Base-by-base conservation (phyloP, 2,113 vertebrate genomes). In the Glaucomys volans region DNA sequence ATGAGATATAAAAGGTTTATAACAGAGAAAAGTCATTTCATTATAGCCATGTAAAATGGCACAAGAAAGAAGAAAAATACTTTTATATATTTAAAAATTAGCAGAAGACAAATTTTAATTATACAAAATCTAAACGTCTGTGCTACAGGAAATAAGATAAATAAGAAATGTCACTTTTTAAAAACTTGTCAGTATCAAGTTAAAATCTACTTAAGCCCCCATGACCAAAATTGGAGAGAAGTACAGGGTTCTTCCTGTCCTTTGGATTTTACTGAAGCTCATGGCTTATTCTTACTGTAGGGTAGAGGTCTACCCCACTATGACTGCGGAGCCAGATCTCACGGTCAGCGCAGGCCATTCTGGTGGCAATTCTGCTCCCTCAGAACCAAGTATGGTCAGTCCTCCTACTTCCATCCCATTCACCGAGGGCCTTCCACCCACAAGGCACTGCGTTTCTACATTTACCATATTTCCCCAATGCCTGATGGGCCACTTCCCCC, bases 71-170 rank as follows among this genome's bases (percentile, higher is more conserved):
- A 82, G 64, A 96, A 89, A 95, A 85, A 88, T 86, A 26, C 16
- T 44, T 95, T 91, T 64, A n/a, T 35, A 50, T 84, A 52, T 92
- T 90, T 87, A 50, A 90, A 96, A 95, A 84, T 52, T 89, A 86
- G 57, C 62, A 82, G 54, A 52, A 95, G 80, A 76, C 4, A 79
- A 64, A 44, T 30, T 80, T 4, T 50, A 59, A 32, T 52, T 77
- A 26, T 42, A 37, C 42, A 91, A 89, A 91, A 77, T 82, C 14
- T 59, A 59, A 91, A 94, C 11, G 20, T 74, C 32, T 86, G 52
- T 40, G 76, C 32, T 67, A 35, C 2, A 74, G 22, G 35, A 82
- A 79, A 89, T n/a, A 30, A 18, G 74, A 62, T n/a, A 90, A 54
- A 84, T 59, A 82, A 96, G 47, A 84, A 71, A 88, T 62, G 50